Conservation (phyloP, 2,888 invertebrate species). For the Tupiocoris notatus region DNA sequence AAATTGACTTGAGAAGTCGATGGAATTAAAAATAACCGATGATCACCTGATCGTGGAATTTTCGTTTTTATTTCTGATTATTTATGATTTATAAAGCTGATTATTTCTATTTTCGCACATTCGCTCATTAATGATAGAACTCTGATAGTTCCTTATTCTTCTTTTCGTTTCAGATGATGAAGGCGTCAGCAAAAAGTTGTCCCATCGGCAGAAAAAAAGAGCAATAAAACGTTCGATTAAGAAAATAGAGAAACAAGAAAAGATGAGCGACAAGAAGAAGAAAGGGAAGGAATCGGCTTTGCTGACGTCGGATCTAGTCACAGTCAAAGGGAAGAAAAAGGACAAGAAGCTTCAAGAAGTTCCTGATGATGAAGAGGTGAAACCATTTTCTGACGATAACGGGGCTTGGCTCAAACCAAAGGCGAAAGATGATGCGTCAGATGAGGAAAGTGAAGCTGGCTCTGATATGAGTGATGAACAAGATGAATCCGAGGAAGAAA, state of each 20-base stretch:
- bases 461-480: constrained; percentile 54
- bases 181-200: constrained; percentile 54
- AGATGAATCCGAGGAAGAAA: constrained; percentile 40
- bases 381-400: constrained; percentile 70
- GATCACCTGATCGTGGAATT: too few relatives aligned
- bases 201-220: constrained; percentile 70
- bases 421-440: constrained; percentile 49
- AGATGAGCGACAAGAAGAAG: constrained; percentile 41
- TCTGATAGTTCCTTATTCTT: too few relatives aligned
- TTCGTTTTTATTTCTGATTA: too few relatives aligned
- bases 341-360: constrained; percentile 49
- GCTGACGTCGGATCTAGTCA: neutral
- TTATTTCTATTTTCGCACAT: too few relatives aligned
- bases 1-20: too few relatives aligned
- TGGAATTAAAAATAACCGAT: too few relatives aligned
- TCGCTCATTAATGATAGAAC: too few relatives aligned
- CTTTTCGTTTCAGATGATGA: constrained; percentile 48
- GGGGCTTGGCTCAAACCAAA: constrained; percentile 66
- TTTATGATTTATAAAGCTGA: too few relatives aligned
- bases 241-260: constrained; percentile 54
- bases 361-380: constrained; percentile 40
- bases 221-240: constrained; percentile 61
- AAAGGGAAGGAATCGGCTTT: neutral
- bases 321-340: constrained; percentile 43
- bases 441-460: constrained; percentile 51